Evolutionary conservation across 2,888 invertebrate species (phyloP), one percentile per base, ranked within the genome.

Genomic region (Nebria salina): DNA sequence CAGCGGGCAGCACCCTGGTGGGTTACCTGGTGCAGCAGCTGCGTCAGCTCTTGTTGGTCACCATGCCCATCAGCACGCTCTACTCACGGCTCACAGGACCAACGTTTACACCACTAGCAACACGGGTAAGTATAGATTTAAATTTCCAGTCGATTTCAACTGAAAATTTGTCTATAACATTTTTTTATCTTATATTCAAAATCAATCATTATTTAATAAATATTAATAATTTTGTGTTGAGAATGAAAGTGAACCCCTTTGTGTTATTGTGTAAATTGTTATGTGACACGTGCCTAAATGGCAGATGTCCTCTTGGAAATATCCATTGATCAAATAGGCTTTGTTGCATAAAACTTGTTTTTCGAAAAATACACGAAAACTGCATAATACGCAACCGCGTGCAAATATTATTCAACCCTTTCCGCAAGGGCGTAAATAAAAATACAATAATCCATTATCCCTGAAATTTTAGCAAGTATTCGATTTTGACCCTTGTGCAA

Each of bases 51-150:
- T 74, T 42, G 75, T 75, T 66, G 80, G 75, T 20, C 75, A 75
- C 80, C 82, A 82, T 76, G 82, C 75, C 72, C 86, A 85, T 79
- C 86, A 86, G 75, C 87, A 87, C 77, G 86, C 87, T 77, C 86
- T 87, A 77, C 86, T 87, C 87, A 89, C 87, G 83, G 90, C 87
- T 85, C 92, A 91, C 85, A 91, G 91, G 90, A 92, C 90, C 86
- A 91, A 90, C 86, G 92, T 92, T 83, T 93, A 93, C 88, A 93
- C 92, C 85, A 91, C 90, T 85, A 91, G 89, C 86, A 91, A 90
- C 86, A 88, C 90, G 87, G 93, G 93, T 93, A 87, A 87, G 86
- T 86, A 82, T 86, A 54, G 54, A 54, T 54, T 54, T 11, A 54
- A 11, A 54, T 54, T 54, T 54, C 8, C 54, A 54, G 54, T 13